Evolutionary conservation across 1,140 invertebrate species (phyloP).

Genomic region (Coelopa frigida): DNA sequence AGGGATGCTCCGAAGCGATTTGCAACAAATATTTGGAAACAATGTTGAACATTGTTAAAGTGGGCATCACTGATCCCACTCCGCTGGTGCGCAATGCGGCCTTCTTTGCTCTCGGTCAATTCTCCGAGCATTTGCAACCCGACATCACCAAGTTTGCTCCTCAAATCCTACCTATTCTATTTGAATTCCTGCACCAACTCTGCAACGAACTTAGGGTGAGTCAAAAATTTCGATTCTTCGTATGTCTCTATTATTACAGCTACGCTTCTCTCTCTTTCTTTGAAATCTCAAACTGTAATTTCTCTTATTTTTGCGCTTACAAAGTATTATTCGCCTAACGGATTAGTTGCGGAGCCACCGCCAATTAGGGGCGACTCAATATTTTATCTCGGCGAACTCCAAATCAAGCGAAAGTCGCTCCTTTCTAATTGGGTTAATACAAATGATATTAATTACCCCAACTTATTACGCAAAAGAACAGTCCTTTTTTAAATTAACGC

Average conservation of each 20-base stretch:
- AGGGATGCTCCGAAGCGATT: conserved; percentile 74
- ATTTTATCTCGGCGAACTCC: conserved; percentile 29
- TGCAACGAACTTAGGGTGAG: conserved; percentile 47
- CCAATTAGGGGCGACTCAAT: conserved; percentile 29
- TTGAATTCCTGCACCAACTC: conserved; percentile 60
- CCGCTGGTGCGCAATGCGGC: conserved; percentile 61
- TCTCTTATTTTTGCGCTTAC: not conserved
- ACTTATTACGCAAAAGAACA: not conserved
- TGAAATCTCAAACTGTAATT: not conserved
- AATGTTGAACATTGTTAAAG: conserved; percentile 62
- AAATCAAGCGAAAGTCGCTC: conserved; percentile 36
- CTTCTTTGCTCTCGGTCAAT: conserved; percentile 74
- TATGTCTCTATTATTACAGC: not conserved
- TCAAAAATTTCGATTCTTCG: not conserved
- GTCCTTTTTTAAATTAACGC: not conserved
- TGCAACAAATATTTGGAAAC: conserved; percentile 61
- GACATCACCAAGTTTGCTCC: conserved; percentile 64
- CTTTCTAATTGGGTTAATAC: conserved; percentile 36
- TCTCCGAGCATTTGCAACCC: conserved; percentile 71
- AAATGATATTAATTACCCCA: conserved; percentile 3
- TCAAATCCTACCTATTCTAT: conserved; percentile 66
- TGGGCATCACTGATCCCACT: conserved; percentile 59
- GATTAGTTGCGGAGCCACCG: conserved; percentile 12
- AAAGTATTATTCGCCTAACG: conserved; percentile 12
- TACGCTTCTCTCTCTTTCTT: not conserved